phyloP scores from a whole-genome alignment of 2,797 vertebrate species.

The Premnoplex brunnescens region DNA sequence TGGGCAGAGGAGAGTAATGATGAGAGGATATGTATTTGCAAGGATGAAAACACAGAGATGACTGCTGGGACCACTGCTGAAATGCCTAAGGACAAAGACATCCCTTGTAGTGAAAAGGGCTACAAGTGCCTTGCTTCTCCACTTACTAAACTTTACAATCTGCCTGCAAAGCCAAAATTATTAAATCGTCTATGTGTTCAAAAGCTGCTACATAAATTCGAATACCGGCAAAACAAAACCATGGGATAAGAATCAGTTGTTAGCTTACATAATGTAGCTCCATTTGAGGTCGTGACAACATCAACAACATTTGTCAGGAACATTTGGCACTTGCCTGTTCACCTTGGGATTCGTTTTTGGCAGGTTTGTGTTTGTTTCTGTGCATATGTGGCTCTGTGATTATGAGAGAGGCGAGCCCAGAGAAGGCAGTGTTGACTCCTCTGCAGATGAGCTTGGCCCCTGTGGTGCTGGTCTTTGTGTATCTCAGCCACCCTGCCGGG shows the following conservation, averaged over 20 bases:
- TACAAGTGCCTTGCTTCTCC: background rate
- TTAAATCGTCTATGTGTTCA: background rate
- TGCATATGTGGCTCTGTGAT: background rate
- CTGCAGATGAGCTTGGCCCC: background rate
- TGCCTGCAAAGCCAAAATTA: background rate
- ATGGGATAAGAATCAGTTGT: background rate
- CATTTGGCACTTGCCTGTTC: background rate
- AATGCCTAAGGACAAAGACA: background rate
- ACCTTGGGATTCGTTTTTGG: background rate
- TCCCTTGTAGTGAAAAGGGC: background rate
- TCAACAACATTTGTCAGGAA: background rate
- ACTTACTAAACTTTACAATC: background rate
- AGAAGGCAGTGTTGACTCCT: background rate
- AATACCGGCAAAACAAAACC: background rate
- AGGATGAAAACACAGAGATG: background rate
- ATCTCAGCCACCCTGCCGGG: rapidly evolving
- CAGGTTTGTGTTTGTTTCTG: background rate
- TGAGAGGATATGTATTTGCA: background rate
- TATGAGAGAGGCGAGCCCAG: background rate
- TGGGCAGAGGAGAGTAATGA: background rate
- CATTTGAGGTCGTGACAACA: background rate
- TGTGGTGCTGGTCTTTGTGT: background rate
- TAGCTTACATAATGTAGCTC: background rate
- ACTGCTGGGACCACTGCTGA: background rate
- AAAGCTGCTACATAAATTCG: background rate